These are phyloP conservation scores for Dolichomitus sp. DNA, from an alignment of 2,888 invertebrate genomes.

Conservation along the genomic window DNA sequence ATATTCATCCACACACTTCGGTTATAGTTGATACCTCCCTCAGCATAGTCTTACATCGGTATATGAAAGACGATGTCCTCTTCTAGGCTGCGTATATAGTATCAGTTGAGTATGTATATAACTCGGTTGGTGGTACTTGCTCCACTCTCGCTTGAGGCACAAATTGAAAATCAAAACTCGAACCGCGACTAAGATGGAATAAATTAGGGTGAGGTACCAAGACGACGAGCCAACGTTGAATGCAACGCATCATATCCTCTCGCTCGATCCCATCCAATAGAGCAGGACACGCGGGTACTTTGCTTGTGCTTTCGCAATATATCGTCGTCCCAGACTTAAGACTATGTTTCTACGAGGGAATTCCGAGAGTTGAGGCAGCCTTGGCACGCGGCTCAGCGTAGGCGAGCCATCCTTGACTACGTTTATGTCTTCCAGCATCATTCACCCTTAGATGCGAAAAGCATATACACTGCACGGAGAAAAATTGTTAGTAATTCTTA, in stretches of 20 bases:
- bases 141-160: slow-evolving; percentile 73
- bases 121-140: slow-evolving; percentile 47
- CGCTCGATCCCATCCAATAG: slow-evolving; percentile 23
- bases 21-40: neutral
- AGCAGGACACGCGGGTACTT: slow-evolving; percentile 32
- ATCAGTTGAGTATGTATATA: slow-evolving; percentile 7
- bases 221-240: slow-evolving; percentile 35
- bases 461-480: neutral
- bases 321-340: slow-evolving; percentile 15
- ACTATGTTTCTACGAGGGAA: slow-evolving; percentile 11
- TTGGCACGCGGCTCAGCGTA: slow-evolving; percentile 46
- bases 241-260: slow-evolving; percentile 6
- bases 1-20: slow-evolving; percentile 27
- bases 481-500: too few species aligned
- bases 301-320: slow-evolving; percentile 34
- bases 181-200: slow-evolving; percentile 82
- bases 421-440: slow-evolving; percentile 17
- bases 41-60: neutral
- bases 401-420: slow-evolving; percentile 31
- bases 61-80: slow-evolving; percentile 34
- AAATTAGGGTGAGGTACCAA: slow-evolving; percentile 76
- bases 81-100: neutral
- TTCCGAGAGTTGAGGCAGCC: slow-evolving; percentile 34
- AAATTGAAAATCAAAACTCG: slow-evolving; percentile 81
- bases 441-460: slow-evolving; percentile 40